Evolutionary conservation across 2,113 vertebrate genomes (phyloP).

Genomic region (Actinemys pallida): DNA sequence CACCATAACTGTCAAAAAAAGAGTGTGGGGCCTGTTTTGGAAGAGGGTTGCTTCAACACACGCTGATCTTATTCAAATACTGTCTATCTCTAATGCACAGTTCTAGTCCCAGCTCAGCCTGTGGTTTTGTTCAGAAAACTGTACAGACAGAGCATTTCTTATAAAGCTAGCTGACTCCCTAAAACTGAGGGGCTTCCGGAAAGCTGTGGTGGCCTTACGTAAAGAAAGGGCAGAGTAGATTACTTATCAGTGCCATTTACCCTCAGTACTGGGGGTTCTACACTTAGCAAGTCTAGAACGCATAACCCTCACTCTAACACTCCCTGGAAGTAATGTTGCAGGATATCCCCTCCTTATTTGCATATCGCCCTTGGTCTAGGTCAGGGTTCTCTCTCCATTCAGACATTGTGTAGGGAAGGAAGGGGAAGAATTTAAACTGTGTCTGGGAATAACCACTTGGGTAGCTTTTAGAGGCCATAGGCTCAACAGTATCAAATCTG

Average conservation of each 20-base stretch:
- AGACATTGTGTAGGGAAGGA: not conserved
- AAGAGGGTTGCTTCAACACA: not conserved
- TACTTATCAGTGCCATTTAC: not conserved
- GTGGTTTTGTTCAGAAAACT: not conserved
- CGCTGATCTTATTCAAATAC: not conserved
- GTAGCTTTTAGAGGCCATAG: not conserved
- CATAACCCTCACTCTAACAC: not conserved
- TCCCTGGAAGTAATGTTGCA: fast-evolving
- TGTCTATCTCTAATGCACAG: not conserved
- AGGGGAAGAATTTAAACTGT: not conserved
- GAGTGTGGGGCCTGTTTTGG: fast-evolving
- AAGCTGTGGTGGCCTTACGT: not conserved
- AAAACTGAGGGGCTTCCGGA: not conserved
- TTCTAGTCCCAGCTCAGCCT: not conserved
- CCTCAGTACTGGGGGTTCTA: not conserved
- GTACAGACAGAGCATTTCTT: not conserved
- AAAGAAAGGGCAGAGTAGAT: not conserved
- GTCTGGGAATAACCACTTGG: not conserved
- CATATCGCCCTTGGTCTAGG: not conserved
- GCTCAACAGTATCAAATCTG: not conserved
- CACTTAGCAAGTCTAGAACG: not conserved
- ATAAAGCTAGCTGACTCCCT: not conserved
- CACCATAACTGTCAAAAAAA: not conserved
- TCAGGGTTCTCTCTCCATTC: not conserved
- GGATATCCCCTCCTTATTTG: not conserved